Base-by-base conservation (phyloP, 2,888 invertebrate genomes). In the Xestia rhomboidea region DNA sequence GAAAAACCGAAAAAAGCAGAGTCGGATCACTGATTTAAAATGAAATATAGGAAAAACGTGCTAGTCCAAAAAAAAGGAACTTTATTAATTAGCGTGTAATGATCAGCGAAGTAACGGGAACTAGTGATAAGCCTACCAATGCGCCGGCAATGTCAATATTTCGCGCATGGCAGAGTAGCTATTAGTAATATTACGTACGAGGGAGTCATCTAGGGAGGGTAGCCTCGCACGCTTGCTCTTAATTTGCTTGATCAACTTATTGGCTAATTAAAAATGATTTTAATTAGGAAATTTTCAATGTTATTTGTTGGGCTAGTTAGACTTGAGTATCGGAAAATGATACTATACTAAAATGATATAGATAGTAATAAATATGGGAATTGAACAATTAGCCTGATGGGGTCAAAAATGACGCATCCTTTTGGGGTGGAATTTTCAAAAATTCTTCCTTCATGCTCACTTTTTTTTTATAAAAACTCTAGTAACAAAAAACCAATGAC, bases 101-200 rank as follows among this genome's bases (percentile, higher is more conserved):
- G 13, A 67, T 21, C 46, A 67, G 67, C 4, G 10, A 30, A 66
- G 27, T 72, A 46, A 27, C 64, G 64, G 44, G 13, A 64, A 64
- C 71, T 44, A 54, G 51, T 57, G n/a, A 27, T 18, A 66, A 73
- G 38, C 54, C 24, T 11, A 41, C 60, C 57, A 46, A 67, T 77
- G 34, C 68, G 34, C 27, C 38, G 54, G 68, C 44, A 30, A 62
- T 62, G 60, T 60, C 67, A 63, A 84, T 81, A 78, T 84, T 84
- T 82, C 78, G 71, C 78, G 63, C 79, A 44, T 82, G 72, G 54
- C 76, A 69, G 71, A 73, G 46, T 72, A 81, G 79, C 81, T 82
- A 86, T 87, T 83, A 87, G 78, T 84, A 84, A 83, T 86, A 87
- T 87, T 87, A 86, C 76, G 41, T 87, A 84, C 76, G 41, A 30